Evolutionary conservation across 2,797 vertebrate genomes (phyloP), one percentile per base, ranked within the genome.

Genomic region (Chloroceryle inda): DNA sequence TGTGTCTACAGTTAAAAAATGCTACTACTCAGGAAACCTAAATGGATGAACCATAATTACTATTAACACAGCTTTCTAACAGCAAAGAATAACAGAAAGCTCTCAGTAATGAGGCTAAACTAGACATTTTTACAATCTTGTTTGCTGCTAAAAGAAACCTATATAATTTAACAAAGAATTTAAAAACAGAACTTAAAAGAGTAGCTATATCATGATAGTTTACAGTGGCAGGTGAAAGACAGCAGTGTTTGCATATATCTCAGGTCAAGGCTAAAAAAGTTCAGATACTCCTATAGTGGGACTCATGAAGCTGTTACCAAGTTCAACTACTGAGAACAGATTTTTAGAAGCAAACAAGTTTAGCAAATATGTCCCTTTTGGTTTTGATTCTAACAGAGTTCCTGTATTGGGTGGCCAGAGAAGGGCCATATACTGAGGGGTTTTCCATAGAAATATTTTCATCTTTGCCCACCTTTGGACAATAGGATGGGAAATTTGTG

Each of bases 311-410:
- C 35, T 83, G 24, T 62, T 95, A 42, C 44, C 19, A 72, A 74
- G 53, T 53, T 56, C 33, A 79, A 38, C 22, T 79, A 71, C 0
- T 21, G 20, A 40, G 8, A 21, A 40, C 7, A 71, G 31, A 79
- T 64, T 91, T 86, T 89, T 74, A 93, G 66, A 91, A 89, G 69
- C 74, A 89, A 83, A 27, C 27, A 75, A 26, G 42, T 84, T 88
- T 72, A 63, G 76, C 40, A 80, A 45, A 61, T 45, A 42, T 2
- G 5, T 35, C 59, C 37, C n/a, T 85, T 78, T 53, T 49, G 7
- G 22, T 47, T 94, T 81, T 67, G 26, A 79, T 61, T 92, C 64
- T 69, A 75, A 73, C 24, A 44, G 49, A 79, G 14, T 56, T 75
- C 21, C 6, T 5, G 9, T 31, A 58, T 0, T 22, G 13, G 26